Evolutionary conservation across 2,888 invertebrate species (phyloP).

Genomic region (Argyra leucocephala): DNA sequence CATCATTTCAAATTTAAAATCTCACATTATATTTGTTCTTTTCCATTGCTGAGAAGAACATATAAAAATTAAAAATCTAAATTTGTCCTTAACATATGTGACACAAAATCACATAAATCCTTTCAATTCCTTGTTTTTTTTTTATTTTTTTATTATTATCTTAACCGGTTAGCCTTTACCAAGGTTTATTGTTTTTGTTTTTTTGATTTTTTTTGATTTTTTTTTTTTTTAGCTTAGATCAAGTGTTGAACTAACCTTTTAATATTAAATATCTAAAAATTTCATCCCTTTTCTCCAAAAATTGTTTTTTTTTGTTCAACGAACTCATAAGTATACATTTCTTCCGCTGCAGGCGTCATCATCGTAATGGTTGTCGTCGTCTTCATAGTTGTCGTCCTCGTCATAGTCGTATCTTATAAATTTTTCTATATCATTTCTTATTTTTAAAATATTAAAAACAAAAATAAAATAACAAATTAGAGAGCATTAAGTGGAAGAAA

Average conservation of each 20-base stretch:
- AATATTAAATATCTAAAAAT: background rate
- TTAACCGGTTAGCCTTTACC: too few species aligned
- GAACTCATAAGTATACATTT: too few species aligned
- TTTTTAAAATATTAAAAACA: background rate
- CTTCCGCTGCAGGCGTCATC: background rate
- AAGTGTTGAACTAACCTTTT: background rate
- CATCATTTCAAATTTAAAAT: too few species aligned
- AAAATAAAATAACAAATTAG: background rate
- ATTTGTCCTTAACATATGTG: conserved; percentile 1
- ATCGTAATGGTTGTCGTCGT: background rate
- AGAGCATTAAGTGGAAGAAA: background rate
- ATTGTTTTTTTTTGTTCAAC: too few species aligned
- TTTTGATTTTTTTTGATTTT: background rate
- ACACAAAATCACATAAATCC: conserved; percentile 3
- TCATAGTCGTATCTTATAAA: too few species aligned
- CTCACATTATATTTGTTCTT: too few species aligned
- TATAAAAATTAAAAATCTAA: background rate
- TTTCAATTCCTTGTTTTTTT: background rate
- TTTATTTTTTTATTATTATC: background rate
- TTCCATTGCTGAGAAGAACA: background rate
- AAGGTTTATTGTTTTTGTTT: background rate
- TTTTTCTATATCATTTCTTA: too few species aligned
- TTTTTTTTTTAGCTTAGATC: background rate
- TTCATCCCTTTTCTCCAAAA: background rate
- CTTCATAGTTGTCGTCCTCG: background rate